phyloP scores from a whole-genome alignment of 2,888 invertebrate genomes.

The Escarpia spicata region DNA sequence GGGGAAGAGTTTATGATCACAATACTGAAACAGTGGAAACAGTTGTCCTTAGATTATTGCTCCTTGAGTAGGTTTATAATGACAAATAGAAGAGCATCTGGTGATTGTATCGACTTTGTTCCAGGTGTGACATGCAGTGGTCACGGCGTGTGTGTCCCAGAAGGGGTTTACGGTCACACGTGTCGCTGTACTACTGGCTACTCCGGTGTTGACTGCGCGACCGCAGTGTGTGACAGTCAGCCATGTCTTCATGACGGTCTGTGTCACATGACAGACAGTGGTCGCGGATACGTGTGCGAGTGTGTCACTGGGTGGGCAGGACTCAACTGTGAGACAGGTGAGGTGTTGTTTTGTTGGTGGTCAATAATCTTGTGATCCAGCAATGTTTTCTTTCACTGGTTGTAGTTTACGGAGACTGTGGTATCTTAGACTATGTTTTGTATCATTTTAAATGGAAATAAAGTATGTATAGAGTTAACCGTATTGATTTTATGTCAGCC shows the following conservation, averaged over 20 bases:
- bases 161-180: constrained; percentile 47
- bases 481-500: not conserved
- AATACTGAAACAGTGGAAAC: too few relatives aligned
- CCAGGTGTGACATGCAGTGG: constrained; percentile 30
- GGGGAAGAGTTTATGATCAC: too few relatives aligned
- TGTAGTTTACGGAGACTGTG: not conserved
- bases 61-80: too few relatives aligned
- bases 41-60: too few relatives aligned
- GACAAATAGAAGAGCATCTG: not conserved
- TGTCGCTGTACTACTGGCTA: constrained; percentile 50
- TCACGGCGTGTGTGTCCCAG: constrained; percentile 48
- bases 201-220: constrained; percentile 49
- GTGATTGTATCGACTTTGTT: not conserved
- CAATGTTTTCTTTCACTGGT: not conserved
- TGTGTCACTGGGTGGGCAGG: constrained; percentile 28
- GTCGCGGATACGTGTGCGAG: constrained; percentile 26
- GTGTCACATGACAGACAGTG: constrained; percentile 26
- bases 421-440: not conserved
- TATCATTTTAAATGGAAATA: not conserved
- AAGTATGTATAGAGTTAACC: not conserved
- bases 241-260: constrained; percentile 34
- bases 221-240: constrained; percentile 23
- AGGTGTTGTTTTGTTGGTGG: not conserved
- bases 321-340: constrained; percentile 32
- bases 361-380: not conserved